Evolutionary conservation across 2,888 invertebrate genomes (phyloP).

Genomic region (Parnassius glacialis): DNA sequence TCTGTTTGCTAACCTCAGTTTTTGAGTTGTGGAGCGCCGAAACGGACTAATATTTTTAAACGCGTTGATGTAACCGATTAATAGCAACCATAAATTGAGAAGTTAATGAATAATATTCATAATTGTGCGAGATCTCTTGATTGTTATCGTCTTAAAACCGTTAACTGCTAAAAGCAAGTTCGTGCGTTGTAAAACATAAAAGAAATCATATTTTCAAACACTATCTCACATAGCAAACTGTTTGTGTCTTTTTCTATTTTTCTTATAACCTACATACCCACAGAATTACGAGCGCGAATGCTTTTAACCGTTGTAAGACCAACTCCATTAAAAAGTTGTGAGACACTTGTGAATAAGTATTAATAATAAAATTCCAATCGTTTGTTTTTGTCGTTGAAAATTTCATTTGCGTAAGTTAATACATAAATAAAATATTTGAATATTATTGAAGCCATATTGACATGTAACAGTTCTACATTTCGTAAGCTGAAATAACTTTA

Average conservation of each 20-base stretch:
- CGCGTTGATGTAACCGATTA: slow-evolving; percentile 11
- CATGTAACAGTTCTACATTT: neutral
- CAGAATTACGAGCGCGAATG: slow-evolving; percentile 4
- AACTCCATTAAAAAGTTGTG: slow-evolving; percentile 10
- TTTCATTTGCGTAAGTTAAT: slow-evolving; percentile 8
- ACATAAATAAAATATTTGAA: neutral
- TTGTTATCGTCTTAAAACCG: slow-evolving; percentile 32
- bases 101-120: slow-evolving; percentile 33
- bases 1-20: too few species aligned
- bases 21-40: neutral
- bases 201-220: slow-evolving; percentile 34
- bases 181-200: slow-evolving; percentile 45
- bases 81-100: slow-evolving; percentile 28
- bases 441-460: neutral
- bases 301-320: slow-evolving; percentile 4
- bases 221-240: slow-evolving; percentile 27
- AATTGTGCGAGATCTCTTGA: slow-evolving; percentile 29
- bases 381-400: slow-evolving; percentile 5
- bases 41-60: neutral
- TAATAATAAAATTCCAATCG: slow-evolving; percentile 5
- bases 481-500: neutral
- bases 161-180: slow-evolving; percentile 32
- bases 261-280: slow-evolving; percentile 21
- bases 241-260: slow-evolving; percentile 29
- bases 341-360: slow-evolving; percentile 19